phyloP scores from a whole-genome alignment of 2,797 vertebrate genomes.

The Luscinia megarhynchos region DNA sequence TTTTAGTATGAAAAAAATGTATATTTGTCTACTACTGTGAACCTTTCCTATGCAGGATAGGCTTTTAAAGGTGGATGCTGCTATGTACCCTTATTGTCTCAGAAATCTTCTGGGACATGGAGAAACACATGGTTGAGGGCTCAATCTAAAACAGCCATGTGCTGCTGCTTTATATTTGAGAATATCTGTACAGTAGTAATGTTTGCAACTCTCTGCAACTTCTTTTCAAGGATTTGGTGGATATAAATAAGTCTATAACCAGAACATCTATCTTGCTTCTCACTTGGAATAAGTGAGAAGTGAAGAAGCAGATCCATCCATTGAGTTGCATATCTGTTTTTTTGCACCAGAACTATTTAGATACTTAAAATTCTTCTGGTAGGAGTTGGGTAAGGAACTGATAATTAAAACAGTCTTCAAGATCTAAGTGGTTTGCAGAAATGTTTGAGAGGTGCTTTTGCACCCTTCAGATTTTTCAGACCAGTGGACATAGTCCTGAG shows the following conservation, averaged over 20 bases:
- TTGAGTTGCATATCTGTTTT: neutral
- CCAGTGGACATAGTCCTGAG: neutral
- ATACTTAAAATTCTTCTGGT: neutral
- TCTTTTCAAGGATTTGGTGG: neutral
- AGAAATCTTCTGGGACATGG: neutral
- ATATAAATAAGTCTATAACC: neutral
- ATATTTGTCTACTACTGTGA: neutral
- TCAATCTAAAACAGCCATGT: neutral
- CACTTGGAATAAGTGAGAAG: neutral
- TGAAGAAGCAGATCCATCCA: neutral
- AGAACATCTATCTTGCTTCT: neutral
- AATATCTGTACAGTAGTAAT: neutral
- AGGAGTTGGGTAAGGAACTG: neutral
- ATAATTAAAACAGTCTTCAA: neutral
- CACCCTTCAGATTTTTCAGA: neutral
- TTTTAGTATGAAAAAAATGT: neutral
- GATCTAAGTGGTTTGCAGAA: neutral
- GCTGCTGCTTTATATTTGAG: neutral
- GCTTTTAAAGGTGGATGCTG: neutral
- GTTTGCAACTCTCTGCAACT: neutral
- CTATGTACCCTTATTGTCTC: neutral
- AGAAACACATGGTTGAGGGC: neutral
- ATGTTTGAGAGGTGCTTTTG: neutral
- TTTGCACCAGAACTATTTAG: neutral
- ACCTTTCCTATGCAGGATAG: neutral